phyloP scores from a whole-genome alignment of 1,140 invertebrate genomes.

The Meloidogyne hapla region DNA sequence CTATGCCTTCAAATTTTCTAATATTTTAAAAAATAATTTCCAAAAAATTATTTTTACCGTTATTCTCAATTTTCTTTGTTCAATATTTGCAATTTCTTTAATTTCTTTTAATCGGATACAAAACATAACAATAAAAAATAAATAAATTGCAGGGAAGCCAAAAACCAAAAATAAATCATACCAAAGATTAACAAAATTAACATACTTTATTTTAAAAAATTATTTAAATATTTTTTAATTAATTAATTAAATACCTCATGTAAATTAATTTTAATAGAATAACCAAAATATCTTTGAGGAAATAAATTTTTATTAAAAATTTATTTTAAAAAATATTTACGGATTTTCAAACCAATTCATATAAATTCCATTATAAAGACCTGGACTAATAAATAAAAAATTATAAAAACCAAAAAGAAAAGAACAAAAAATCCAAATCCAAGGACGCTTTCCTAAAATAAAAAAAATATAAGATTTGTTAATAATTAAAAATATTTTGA shows the following conservation, averaged over 20 bases:
- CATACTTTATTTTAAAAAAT: background rate
- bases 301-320: background rate
- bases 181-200: background rate
- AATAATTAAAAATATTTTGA: background rate
- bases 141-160: constrained; percentile 13
- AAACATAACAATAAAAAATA: constrained; percentile 13
- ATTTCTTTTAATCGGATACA: background rate
- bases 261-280: background rate
- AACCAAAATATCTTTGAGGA: background rate
- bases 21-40: no score
- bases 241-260: background rate
- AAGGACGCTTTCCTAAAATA: background rate
- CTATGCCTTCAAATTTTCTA: no score
- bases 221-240: background rate
- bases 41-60: background rate
- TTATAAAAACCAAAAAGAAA: constrained; percentile 9
- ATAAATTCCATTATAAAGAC: background rate
- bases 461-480: background rate
- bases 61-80: background rate
- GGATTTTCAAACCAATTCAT: constrained; percentile 20
- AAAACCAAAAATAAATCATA: constrained; percentile 4
- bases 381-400: constrained; percentile 9
- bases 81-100: constrained; percentile 1
- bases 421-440: background rate
- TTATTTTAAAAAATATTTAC: background rate